phyloP scores from a whole-genome alignment of 1,140 invertebrate species.

The Orius insidiosus region DNA sequence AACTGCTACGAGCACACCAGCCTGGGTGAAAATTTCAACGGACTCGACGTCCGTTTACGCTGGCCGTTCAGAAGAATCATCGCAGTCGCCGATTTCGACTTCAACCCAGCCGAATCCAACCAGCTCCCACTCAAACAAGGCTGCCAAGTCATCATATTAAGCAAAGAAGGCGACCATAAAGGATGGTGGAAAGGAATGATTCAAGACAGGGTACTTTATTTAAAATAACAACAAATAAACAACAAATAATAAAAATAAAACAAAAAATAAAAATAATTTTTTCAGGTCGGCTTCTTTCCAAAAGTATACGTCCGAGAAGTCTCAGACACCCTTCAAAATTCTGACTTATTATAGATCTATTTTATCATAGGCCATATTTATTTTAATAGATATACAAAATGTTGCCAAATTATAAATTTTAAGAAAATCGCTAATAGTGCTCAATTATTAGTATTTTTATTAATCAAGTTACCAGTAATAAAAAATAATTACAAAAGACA shows the following conservation, averaged over 20 bases:
- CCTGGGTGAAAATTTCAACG: constrained; percentile 79
- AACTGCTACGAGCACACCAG: constrained; percentile 78
- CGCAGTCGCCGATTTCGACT: constrained; percentile 58
- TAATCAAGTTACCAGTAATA: too few species aligned
- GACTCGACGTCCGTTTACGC: constrained; percentile 52
- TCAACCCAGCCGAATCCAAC: constrained; percentile 49
- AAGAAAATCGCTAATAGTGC: too few species aligned
- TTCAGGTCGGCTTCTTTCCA: constrained; percentile 41
- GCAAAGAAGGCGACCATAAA: constrained; percentile 56
- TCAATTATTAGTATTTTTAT: too few species aligned
- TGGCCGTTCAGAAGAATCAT: constrained; percentile 58
- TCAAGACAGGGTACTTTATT: constrained; percentile 35
- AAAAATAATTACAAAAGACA: too few species aligned
- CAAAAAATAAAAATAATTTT: too few species aligned
- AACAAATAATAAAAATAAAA: too few species aligned
- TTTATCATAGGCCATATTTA: too few species aligned
- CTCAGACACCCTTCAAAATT: constrained; percentile 15
- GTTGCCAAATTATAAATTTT: too few species aligned
- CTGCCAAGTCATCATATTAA: constrained; percentile 56
- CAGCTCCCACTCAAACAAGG: constrained; percentile 61
- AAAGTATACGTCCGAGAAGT: constrained; percentile 40
- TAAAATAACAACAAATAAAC: too few species aligned
- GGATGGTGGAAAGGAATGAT: constrained; percentile 70
- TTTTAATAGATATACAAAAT: too few species aligned
- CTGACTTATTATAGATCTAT: too few species aligned